Conservation (phyloP, 1,140 invertebrate species). For the Luehdorfia chinensis region DNA sequence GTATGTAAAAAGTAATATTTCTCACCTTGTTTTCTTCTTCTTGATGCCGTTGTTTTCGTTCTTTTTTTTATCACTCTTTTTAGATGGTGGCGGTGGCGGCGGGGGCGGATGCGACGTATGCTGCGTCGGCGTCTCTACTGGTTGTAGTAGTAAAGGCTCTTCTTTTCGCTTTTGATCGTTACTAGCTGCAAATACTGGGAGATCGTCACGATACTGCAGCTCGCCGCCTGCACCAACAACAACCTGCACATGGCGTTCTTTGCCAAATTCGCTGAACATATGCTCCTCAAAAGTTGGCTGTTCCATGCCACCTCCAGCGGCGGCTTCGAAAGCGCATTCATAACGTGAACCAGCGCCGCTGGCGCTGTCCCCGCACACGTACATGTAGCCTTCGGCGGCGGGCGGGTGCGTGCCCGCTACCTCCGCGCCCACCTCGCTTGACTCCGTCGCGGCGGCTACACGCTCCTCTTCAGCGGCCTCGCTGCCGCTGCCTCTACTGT, state of each 20-base stretch:
- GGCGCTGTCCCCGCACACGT: constrained; percentile 57
- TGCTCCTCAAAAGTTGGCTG: constrained; percentile 86
- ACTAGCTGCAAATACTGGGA: constrained; percentile 65
- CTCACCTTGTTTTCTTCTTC: constrained; percentile 94
- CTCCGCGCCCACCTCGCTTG: constrained; percentile 65
- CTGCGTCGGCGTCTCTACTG: constrained; percentile 49
- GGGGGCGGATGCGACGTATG: constrained; percentile 47
- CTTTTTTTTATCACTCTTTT: constrained; percentile 89
- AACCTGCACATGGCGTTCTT: constrained; percentile 80
- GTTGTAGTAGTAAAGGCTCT: constrained; percentile 76
- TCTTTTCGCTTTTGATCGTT: constrained; percentile 73
- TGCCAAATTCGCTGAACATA: constrained; percentile 85
- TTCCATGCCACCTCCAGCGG: constrained; percentile 78
- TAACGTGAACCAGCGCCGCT: constrained; percentile 47
- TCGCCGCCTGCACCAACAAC: constrained; percentile 82
- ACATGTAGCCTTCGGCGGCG: constrained; percentile 67
- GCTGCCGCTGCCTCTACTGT: constrained; percentile 31
- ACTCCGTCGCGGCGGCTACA: constrained; percentile 56
- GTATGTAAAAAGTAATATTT: too few species aligned
- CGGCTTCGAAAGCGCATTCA: constrained; percentile 58
- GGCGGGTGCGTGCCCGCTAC: constrained; percentile 64
- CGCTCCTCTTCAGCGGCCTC: constrained; percentile 30
- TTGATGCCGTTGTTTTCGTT: constrained; percentile 91
- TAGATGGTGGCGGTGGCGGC: constrained; percentile 60
- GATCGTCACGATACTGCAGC: constrained; percentile 76